Evolutionary conservation across 2,888 invertebrate genomes (phyloP).

Genomic region (Quadriops clusia): DNA sequence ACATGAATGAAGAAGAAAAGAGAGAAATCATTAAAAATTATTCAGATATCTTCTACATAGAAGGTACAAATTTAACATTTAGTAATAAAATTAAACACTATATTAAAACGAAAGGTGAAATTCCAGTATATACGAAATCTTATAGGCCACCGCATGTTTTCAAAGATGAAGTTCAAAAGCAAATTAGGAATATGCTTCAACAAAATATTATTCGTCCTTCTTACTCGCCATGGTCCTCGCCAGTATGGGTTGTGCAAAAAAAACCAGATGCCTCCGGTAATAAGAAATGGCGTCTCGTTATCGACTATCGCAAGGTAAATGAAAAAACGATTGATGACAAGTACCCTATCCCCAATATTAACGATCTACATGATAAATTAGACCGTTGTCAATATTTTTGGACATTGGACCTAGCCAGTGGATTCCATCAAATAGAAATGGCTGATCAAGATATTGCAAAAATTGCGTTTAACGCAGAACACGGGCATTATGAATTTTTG

Average conservation of each 20-base stretch:
- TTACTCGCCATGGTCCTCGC: conserved; percentile 14
- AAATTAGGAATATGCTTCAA: conserved; percentile 16
- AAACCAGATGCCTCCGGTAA: conserved; percentile 16
- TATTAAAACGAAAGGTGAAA: conserved; percentile 15
- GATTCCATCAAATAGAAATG: conserved; percentile 27
- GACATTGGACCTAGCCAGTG: conserved; percentile 23
- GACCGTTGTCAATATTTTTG: conserved; percentile 24
- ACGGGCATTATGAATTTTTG: conserved; percentile 21
- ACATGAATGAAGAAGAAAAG: conserved; percentile 22
- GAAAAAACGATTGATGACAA: conserved; percentile 23
- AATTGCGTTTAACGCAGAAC: conserved; percentile 23
- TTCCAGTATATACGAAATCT: conserved; percentile 17
- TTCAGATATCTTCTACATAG: conserved; percentile 20
- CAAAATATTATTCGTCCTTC: conserved; percentile 14
- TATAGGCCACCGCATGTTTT: conserved; percentile 21
- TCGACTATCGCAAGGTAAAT: conserved; percentile 20
- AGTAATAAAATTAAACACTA: conserved; percentile 18
- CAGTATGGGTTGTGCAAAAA: conserved; percentile 19
- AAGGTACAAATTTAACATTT: conserved; percentile 17
- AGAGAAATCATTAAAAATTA: conserved; percentile 18
- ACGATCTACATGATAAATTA: conserved; percentile 24
- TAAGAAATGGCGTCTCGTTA: conserved; percentile 18
- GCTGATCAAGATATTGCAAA: conserved; percentile 19
- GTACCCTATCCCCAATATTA: conserved; percentile 25
- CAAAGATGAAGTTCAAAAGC: conserved; percentile 17